Evolutionary conservation across 2,113 vertebrate genomes (phyloP).

Genomic region (Vicugna pacos): DNA sequence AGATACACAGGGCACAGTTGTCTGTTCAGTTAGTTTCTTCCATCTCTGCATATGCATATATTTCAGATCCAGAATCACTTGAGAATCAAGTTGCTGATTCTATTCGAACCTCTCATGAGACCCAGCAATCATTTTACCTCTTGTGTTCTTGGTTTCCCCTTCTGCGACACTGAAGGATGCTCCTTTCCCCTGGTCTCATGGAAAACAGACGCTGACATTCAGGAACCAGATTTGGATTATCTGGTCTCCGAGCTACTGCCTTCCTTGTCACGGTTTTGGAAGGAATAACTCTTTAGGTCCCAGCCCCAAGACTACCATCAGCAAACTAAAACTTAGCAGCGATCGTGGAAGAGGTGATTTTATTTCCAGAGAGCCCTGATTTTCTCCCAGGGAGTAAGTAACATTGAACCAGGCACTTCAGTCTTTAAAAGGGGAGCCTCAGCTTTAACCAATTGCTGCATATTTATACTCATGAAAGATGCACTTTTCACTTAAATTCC

Average conservation of each 20-base stretch:
- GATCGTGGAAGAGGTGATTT: constrained; percentile 3
- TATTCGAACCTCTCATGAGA: background rate
- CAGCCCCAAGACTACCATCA: background rate
- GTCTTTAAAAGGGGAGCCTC: background rate
- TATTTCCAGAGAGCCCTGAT: constrained; percentile 1
- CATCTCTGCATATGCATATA: background rate
- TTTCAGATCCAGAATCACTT: background rate
- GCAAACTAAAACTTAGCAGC: constrained; percentile 33
- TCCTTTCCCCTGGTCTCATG: background rate
- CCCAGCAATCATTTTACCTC: background rate
- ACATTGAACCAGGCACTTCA: background rate
- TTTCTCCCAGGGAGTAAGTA: constrained; percentile 38
- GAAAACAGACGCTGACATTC: background rate
- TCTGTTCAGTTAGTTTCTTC: background rate
- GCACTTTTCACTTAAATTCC: constrained; percentile 35
- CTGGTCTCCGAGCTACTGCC: background rate
- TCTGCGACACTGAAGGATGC: background rate
- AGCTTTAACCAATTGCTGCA: background rate
- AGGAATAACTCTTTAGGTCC: constrained; percentile 2
- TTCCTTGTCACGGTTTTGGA: constrained; percentile 45
- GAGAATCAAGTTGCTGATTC: background rate
- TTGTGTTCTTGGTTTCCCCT: background rate
- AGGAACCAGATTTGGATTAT: background rate
- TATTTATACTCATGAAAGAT: background rate
- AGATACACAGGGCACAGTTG: background rate